Conservation (phyloP, 1,140 invertebrate genomes). For the Drosophila lacertosa region DNA sequence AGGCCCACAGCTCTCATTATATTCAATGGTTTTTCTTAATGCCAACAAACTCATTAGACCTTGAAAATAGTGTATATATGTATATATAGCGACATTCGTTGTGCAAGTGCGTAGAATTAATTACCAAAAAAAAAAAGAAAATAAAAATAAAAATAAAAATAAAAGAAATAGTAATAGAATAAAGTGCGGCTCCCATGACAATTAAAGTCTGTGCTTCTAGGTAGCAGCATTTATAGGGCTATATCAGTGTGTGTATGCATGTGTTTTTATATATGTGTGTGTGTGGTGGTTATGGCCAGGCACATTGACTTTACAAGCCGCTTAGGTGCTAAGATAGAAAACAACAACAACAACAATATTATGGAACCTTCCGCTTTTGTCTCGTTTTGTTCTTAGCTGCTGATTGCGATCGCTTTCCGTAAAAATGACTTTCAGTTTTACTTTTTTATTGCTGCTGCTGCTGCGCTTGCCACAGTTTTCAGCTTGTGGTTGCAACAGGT, state of each 20-base stretch:
- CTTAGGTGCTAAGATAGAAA: slow-evolving; percentile 39
- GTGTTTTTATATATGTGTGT: slow-evolving; percentile 7
- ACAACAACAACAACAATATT: background rate
- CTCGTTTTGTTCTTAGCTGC: slow-evolving; percentile 12
- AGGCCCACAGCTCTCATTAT: slow-evolving; percentile 64
- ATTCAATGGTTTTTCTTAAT: slow-evolving; percentile 51
- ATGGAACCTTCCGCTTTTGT: slow-evolving; percentile 15
- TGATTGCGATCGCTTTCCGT: slow-evolving; percentile 45
- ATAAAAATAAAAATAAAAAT: slow-evolving; percentile 25
- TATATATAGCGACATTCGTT: slow-evolving; percentile 60
- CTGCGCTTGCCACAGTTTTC: slow-evolving; percentile 25
- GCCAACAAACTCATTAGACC: slow-evolving; percentile 80
- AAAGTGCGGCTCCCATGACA: slow-evolving; percentile 73
- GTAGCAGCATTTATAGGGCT: slow-evolving; percentile 6
- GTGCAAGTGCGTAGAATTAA: slow-evolving; percentile 77
- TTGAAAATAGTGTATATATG: slow-evolving; percentile 60
- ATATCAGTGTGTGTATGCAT: background rate
- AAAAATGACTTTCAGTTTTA: slow-evolving; percentile 75
- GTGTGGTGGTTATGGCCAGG: slow-evolving; percentile 10
- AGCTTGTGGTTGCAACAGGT: slow-evolving; percentile 41
- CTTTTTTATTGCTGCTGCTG: slow-evolving; percentile 12
- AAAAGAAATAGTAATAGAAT: slow-evolving; percentile 44
- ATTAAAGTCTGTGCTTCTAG: slow-evolving; percentile 48
- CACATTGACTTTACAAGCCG: slow-evolving; percentile 74
- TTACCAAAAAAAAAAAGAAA: slow-evolving; percentile 50